Evolutionary conservation across 2,888 invertebrate species (phyloP).

Genomic region (Cataglyphis rosenhaueri): DNA sequence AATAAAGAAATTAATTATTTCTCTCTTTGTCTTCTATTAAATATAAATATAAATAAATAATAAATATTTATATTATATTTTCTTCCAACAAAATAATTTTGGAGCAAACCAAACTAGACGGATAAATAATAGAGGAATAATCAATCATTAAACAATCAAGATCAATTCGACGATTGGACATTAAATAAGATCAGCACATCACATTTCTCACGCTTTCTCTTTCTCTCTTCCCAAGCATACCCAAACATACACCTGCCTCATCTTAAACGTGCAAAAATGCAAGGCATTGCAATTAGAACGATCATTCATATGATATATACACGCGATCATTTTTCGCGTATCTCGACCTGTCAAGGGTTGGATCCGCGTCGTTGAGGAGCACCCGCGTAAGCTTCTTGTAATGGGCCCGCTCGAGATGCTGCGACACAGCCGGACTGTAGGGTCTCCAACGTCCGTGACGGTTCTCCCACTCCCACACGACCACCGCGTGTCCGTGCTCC

Average conservation of each 20-base stretch:
- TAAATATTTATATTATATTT: neutral
- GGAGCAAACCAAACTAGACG: neutral
- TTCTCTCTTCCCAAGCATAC: neutral
- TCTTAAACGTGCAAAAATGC: neutral
- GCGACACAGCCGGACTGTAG: slow-evolving; percentile 94
- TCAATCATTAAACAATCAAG: neutral
- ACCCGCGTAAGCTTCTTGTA: slow-evolving; percentile 93
- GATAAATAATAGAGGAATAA: neutral
- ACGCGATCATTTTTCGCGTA: neutral
- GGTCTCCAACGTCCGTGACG: slow-evolving; percentile 92
- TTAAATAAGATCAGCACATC: neutral
- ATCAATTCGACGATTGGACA: neutral
- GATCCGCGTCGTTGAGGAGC: slow-evolving; percentile 95
- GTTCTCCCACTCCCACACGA: slow-evolving; percentile 93
- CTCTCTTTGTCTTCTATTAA: neutral
- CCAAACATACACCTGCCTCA: slow-evolving; percentile 42
- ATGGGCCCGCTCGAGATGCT: slow-evolving; percentile 94
- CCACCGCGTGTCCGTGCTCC: slow-evolving; percentile 90
- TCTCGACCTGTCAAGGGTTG: slow-evolving; percentile 88
- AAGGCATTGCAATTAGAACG: neutral
- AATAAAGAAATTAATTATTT: neutral
- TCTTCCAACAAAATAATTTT: neutral
- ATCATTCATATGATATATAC: neutral
- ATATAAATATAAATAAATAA: neutral
- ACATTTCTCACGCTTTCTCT: neutral